Base-by-base conservation (phyloP, 2,888 invertebrate species). In the Campoplex nolae region DNA sequence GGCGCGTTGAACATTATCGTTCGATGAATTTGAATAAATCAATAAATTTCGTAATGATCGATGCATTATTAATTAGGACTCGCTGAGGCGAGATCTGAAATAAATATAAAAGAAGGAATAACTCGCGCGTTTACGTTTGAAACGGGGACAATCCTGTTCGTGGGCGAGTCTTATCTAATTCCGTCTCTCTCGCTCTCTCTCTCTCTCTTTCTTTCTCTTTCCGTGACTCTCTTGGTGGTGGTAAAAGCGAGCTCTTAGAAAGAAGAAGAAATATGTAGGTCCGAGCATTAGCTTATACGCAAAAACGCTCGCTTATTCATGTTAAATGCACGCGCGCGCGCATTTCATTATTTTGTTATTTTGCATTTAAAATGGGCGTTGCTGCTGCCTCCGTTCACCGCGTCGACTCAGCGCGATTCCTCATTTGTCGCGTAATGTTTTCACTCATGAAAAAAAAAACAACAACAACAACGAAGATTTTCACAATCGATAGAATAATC, bases 101-200 rank as follows among this genome's bases (percentile, higher is more conserved):
- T 23, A 38, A 38, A 38, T 4, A 38, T 4, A 68, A 35, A 56
- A 62, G 76, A 67, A 56, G 35, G 48, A 76, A 85, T 83, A 73
- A 80, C 56, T 80, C 54, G 56, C 54, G 56, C 71, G 75, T 68
- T 58, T 58, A 54, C 68, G 71, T 70, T 76, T 28, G 45, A 82
- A 84, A 87, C 56, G 77, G 82, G 87, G 87, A 87, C 87, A 84
- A 87, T 83, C 87, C 75, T 70, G 78, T 42, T 84, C 79, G 75
- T 82, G 67, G 79, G 82, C 81, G 81, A 70, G 81, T 70, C 82
- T 82, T 84, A 84, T 87, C 82, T 79, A 73, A 84, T 70, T 87
- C 79, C 65, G 71, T 76, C 70, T 84, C 76, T 77, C 18, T 65
- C 67, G 3, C 38, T 62, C 65, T 76, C 70, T 84, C 76, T 77